These are phyloP conservation scores for Agriotes lineatus DNA, from an alignment of 2,888 invertebrate species.

Conservation along the genomic window DNA sequence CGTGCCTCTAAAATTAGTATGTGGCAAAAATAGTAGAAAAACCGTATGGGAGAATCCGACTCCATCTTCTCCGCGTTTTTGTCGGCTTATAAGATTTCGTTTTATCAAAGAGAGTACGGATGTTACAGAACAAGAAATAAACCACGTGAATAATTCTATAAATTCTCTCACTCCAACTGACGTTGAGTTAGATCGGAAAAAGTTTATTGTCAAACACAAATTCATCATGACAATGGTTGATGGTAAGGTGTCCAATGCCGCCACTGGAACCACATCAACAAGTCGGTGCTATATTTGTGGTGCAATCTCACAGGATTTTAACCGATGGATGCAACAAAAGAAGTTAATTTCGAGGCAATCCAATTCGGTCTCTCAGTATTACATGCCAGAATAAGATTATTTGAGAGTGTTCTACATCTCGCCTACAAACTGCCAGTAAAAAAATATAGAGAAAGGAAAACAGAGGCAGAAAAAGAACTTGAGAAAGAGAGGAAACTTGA, in stretches of 20 bases:
- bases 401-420: conserved; percentile 55
- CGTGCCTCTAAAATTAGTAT: conserved; percentile 46
- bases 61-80: conserved; percentile 53
- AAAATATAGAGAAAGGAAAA: conserved; percentile 23
- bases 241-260: conserved; percentile 53
- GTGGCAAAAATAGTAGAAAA: conserved; percentile 39
- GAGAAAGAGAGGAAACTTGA: conserved; percentile 38
- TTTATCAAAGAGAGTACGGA: conserved; percentile 52
- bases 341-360: conserved; percentile 45
- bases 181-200: no score
- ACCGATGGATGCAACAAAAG: conserved; percentile 32
- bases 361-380: conserved; percentile 55
- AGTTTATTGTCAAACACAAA: no score
- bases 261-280: conserved; percentile 48
- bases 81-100: conserved; percentile 53
- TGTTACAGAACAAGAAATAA: conserved; percentile 51
- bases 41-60: conserved; percentile 54
- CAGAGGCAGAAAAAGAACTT: conserved; percentile 20
- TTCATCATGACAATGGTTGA: conserved; percentile 53
- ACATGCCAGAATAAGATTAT: conserved; percentile 54
- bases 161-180: no score
- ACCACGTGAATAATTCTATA: conserved; percentile 34
- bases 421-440: conserved; percentile 53
- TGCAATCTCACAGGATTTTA: conserved; percentile 50
- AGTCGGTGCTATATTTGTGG: conserved; percentile 52